Evolutionary conservation across 1,140 invertebrate species (phyloP), one percentile per base, ranked within the genome.

Genomic region (Caenorhabditis tropicalis): DNA sequence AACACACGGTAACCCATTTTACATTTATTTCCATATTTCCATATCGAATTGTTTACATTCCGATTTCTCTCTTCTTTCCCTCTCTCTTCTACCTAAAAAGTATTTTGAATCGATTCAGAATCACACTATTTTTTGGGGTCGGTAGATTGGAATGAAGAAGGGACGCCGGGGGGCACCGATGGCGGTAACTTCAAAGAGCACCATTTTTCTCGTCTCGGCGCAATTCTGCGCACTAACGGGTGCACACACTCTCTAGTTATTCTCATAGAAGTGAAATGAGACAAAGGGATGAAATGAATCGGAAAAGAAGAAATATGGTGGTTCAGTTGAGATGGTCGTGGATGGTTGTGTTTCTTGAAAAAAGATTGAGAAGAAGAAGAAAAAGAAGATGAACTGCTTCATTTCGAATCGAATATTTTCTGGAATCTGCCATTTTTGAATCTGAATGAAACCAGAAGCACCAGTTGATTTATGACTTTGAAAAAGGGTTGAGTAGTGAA

Each of bases 1-100:
- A 87, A 65, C 86, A 86, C 70, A 87, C 79, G 82, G 88, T 89
- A 81, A 88, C 87, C 86, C 31, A 31, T 31, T 15, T 31, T 24
- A 65, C 33, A n/a, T 31, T 29, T 24, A 36, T 53, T 12, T 48
- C 21, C 31, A 24, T 60, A 82, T 51, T 86, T 81, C 27, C 3
- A 31, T 24, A 74, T 39, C 33, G 27, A 27, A 43, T 51, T 60
- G 36, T 65, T 65, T 65, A 15, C 29, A 56, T 56, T 56, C 24
- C 24, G 24, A 56, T 21, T 56, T 24, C 24, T 27, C 27, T 27
- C 51, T 19, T 51, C 16, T n/a, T 19, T 56, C 24, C 58, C 58
- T 65, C 16, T 21, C 49, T 51, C 49, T 51, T 51, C 21, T 51
- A 6, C 49, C 49, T 51, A 51, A 51, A 5, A 27, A 24, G 29